Evolutionary conservation across 2,888 invertebrate species (phyloP).

Genomic region (Amiota communis): DNA sequence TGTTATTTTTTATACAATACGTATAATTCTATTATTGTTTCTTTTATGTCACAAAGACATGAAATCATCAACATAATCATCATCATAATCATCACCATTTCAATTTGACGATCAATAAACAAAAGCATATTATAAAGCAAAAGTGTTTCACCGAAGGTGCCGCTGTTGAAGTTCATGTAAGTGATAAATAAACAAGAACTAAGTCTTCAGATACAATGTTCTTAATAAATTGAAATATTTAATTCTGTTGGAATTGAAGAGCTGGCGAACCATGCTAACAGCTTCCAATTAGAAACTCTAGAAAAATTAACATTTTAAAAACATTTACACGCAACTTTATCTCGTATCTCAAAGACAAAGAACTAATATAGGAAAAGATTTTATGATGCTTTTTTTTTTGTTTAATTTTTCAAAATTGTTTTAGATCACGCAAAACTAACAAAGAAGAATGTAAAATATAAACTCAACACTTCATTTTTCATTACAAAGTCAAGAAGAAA

Average conservation of each 20-base stretch:
- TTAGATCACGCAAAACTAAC: constrained; percentile 49
- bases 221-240: too few relatives aligned
- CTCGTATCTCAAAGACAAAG: too few relatives aligned
- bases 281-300: constrained; percentile 53
- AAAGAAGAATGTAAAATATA: constrained; percentile 2
- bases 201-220: too few relatives aligned
- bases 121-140: background rate
- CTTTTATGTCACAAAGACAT: constrained; percentile 47
- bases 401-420: constrained; percentile 20
- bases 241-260: too few relatives aligned
- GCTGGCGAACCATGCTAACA: constrained; percentile 33
- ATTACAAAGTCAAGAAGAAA: constrained; percentile 24
- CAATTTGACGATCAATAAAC: background rate
- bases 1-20: too few relatives aligned
- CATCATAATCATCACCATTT: background rate
- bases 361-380: background rate
- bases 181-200: too few relatives aligned
- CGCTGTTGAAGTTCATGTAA: background rate
- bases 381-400: constrained; percentile 34
- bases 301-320: constrained; percentile 54
- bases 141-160: background rate
- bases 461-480: constrained; percentile 49
- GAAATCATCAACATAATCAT: constrained; percentile 52
- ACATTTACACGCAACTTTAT: constrained; percentile 54
- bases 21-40: background rate